Conservation (phyloP, 2,113 vertebrate genomes). For the Aptenodytes patagonicus region DNA sequence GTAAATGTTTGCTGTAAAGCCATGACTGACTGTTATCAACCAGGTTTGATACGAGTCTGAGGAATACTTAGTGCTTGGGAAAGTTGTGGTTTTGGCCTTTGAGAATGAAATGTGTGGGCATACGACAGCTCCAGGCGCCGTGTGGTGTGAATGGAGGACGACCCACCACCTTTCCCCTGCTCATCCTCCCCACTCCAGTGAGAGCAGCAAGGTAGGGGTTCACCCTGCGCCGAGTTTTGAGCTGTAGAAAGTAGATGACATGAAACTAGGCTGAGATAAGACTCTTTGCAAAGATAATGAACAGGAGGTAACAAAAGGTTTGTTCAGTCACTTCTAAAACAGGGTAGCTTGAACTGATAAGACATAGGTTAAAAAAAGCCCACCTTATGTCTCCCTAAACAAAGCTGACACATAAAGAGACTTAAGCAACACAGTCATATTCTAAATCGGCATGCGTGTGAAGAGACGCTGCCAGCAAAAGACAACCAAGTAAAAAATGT, state of each 20-base stretch:
- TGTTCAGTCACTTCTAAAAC: not conserved
- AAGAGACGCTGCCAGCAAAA: not conserved
- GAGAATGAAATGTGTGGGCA: not conserved
- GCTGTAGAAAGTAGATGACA: not conserved
- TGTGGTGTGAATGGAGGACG: not conserved
- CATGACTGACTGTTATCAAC: not conserved
- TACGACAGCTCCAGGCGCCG: not conserved
- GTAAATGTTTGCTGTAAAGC: not conserved
- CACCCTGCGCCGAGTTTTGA: not conserved
- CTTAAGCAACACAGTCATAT: not conserved
- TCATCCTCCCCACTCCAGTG: not conserved
- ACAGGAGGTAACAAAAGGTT: not conserved
- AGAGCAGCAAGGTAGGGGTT: not conserved
- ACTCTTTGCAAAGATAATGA: not conserved
- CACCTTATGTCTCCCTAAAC: not conserved
- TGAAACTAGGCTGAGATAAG: not conserved
- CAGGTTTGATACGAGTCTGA: fast-evolving
- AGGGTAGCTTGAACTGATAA: not conserved
- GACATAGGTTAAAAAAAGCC: not conserved
- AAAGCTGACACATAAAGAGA: not conserved
- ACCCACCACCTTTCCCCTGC: not conserved
- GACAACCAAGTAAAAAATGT: not conserved
- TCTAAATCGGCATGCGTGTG: fast-evolving
- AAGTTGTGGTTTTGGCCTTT: not conserved
- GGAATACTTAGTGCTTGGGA: not conserved